A percentile compares a stretch with the other conserved stretches of the same genome.
Conservation (phyloP, 2,888 invertebrate species). For the Eilema sororculum region DNA sequence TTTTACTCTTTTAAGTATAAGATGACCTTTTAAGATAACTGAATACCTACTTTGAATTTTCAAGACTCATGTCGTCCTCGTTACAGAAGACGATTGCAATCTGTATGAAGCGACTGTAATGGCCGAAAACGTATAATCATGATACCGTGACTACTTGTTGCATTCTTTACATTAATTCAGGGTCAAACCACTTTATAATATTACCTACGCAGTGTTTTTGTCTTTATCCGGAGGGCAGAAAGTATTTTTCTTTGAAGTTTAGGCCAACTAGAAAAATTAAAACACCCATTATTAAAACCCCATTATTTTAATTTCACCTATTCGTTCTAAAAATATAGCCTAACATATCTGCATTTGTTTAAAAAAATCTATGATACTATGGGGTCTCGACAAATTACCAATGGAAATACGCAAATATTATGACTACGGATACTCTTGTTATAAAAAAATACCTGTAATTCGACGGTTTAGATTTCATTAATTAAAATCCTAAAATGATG, state of each 20-base stretch:
- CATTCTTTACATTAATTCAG: slow-evolving; percentile 44
- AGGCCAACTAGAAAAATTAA: background rate
- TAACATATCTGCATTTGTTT: too few species aligned
- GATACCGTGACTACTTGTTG: slow-evolving; percentile 36
- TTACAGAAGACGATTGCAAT: slow-evolving; percentile 25
- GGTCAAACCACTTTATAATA: slow-evolving; percentile 24
- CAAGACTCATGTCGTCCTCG: slow-evolving; percentile 7
- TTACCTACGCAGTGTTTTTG: background rate
- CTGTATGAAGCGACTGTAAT: slow-evolving; percentile 34
- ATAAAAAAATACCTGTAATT: too few species aligned
- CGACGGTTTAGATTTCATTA: too few species aligned
- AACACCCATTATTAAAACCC: too few species aligned
- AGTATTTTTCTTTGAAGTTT: background rate
- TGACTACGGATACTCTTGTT: too few species aligned
- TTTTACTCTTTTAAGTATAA: background rate
- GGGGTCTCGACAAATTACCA: too few species aligned
- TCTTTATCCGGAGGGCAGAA: background rate
- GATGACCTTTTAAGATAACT: background rate
- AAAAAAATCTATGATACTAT: too few species aligned
- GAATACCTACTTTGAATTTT: background rate
- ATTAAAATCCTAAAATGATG: too few species aligned
- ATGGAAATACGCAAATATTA: too few species aligned
- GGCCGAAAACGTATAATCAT: slow-evolving; percentile 50
- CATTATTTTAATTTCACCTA: too few species aligned
- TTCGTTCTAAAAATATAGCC: too few species aligned